Evolutionary conservation across 1,140 invertebrate species (phyloP).

Genomic region (Acromyrmex echinatior): DNA sequence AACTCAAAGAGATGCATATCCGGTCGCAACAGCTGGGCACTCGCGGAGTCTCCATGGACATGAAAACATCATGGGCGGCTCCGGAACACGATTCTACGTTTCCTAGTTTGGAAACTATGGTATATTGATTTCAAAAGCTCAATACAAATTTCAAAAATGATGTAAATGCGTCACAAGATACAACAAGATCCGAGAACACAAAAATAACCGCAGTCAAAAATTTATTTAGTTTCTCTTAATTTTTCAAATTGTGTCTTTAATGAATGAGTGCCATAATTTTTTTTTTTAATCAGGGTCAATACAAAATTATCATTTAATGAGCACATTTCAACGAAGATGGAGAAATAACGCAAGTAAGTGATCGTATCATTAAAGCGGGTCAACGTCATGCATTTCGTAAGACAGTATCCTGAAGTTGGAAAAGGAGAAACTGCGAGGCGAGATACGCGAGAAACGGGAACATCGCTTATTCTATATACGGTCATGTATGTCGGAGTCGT

Average conservation of each 20-base stretch:
- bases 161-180: background rate
- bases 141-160: background rate
- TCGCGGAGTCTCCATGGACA: slow-evolving; percentile 85
- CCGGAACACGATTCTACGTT: slow-evolving; percentile 79
- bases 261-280: background rate
- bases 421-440: slow-evolving; percentile 47
- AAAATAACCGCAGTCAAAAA: background rate
- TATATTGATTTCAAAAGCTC: slow-evolving; percentile 51
- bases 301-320: background rate
- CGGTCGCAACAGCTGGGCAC: slow-evolving; percentile 72
- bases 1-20: slow-evolving; percentile 68
- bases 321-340: background rate
- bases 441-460: slow-evolving; percentile 36
- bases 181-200: background rate
- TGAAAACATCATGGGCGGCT: slow-evolving; percentile 87
- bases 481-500: slow-evolving; percentile 77
- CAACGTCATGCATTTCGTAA: slow-evolving; percentile 40
- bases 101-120: slow-evolving; percentile 73
- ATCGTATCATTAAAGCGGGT: slow-evolving; percentile 35
- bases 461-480: slow-evolving; percentile 79
- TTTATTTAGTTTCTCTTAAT: too few species aligned
- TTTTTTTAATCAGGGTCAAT: too few species aligned
- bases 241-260: background rate
- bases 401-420: slow-evolving; percentile 1
- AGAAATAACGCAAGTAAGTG: background rate